These are phyloP conservation scores for Petrophora chlorosata DNA, from an alignment of 2,888 invertebrate genomes.

Conservation along the genomic window DNA sequence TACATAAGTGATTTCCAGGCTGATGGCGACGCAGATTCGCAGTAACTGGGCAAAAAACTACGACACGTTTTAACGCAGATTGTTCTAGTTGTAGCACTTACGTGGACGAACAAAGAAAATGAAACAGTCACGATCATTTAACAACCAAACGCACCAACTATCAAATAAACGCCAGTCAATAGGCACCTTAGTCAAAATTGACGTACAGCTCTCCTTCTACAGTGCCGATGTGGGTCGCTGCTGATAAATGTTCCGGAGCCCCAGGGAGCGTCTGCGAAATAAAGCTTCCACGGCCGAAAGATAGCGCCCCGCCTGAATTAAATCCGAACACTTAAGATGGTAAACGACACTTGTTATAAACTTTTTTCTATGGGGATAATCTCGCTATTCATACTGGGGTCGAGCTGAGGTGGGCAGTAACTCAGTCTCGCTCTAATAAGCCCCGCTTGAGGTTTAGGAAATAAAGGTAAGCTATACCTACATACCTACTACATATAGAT, in stretches of 20 bases:
- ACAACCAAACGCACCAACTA: no score
- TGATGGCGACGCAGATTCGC: no score
- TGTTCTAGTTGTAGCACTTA: no score
- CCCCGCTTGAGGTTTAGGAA: background rate
- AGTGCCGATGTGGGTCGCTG: slow-evolving; percentile 69
- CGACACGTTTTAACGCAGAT: no score
- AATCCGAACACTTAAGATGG: slow-evolving; percentile 48
- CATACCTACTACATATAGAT: no score
- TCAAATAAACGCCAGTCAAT: no score
- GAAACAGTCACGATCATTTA: no score
- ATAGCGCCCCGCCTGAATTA: slow-evolving; percentile 55
- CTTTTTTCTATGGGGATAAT: slow-evolving; percentile 37
- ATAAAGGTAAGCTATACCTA: no score
- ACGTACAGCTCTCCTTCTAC: slow-evolving; percentile 39
- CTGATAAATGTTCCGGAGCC: slow-evolving; percentile 72
- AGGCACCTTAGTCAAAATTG: background rate
- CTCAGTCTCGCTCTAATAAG: slow-evolving; percentile 18
- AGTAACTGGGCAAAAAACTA: no score
- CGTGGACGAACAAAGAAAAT: no score
- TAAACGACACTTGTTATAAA: slow-evolving; percentile 42
- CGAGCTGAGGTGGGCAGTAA: slow-evolving; percentile 15
- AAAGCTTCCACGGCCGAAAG: slow-evolving; percentile 50
- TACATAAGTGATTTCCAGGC: no score
- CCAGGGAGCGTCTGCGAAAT: slow-evolving; percentile 60
- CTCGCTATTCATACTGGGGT: slow-evolving; percentile 28